Base-by-base conservation (phyloP, 2,797 vertebrate genomes). In the Sardinella longiceps region DNA sequence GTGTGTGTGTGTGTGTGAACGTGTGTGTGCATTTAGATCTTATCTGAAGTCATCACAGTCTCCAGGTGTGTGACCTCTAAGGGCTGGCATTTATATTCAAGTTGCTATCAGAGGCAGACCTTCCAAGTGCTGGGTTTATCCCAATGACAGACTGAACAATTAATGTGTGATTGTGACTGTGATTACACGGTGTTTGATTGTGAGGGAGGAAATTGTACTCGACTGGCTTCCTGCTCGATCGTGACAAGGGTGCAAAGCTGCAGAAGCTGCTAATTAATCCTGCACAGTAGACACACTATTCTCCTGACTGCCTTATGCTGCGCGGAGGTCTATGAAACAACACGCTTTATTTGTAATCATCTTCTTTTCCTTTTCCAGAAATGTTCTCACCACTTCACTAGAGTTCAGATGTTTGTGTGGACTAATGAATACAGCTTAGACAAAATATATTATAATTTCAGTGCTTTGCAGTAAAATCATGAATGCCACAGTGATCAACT, bases 301-400 rank as follows among this genome's bases (percentile, higher is more conserved):
- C 90, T 85, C 86, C 82, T 86, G 83, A 84, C 87, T 87, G 83
- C 85, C 87, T 87, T 83, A 50, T 43, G 81, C 45, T 70, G 70
- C 66, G 82, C 66, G 89, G 85, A 87, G 63, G 63, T 53, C 46
- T 85, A 86, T 77, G 70, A 39, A 77, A 77, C 43, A 18, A 77
- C 18, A 5, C 3, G 70, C 23, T 9, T 84, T 83, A 20, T 39
- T 20, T 3, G 53, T 77, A 80, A 81, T 85, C 82, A 86, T 91
- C 46, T 81, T 81, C 18, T 18, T 70, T 48, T 37, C 84, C 63
- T 58, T 74, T 53, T 48, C 50, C 60, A 81, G 51, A 48, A 80
- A 58, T 15, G 23, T 58, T 50, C 18, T 81, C n/a, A 83, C 11
- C 51, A 37, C 45, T 70, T 53, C 20, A 63, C 39, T 0, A 80